Evolutionary conservation across 2,797 vertebrate genomes (phyloP), one percentile per base, ranked within the genome.

Genomic region (Ciconia nigra): DNA sequence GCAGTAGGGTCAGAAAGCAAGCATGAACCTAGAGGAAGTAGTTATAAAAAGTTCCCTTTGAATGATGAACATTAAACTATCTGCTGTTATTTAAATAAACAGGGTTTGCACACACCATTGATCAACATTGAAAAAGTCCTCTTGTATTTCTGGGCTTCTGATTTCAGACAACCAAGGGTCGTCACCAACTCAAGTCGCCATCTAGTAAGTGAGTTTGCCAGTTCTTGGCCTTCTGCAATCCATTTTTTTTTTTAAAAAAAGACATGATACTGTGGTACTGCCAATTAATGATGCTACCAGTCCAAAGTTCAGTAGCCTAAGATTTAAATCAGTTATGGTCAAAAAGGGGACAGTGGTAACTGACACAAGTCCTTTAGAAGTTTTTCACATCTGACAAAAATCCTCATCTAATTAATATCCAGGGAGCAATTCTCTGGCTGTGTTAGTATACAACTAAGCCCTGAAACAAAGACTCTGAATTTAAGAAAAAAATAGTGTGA

Each of bases 81-180:
- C 46, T 92, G 44, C 66, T 92, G 41, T 85, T 96, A 67, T 71
- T 95, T 91, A 94, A 97, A 91, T 59, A 92, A 94, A 87, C 58
- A 87, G 37, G 8, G 54, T 77, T 96, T 81, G 35, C 77, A 89
- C 65, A 91, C 25, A 65, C 54, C 25, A 46, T 46, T 91, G 72
- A 87, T 80, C n/a, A 90, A 70, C 47, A 72, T 0, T 42, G 47
- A 83, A 70, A 67, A 86, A 87, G 79, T 63, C 37, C 2, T 74
- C 39, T 78, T 90, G n/a, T 90, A 87, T 94, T 97, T 94, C 79
- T 95, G 92, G 16, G 69, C 82, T 89, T 94, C 86, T 90, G 82
- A 70, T 89, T 95, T 93, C 83, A 87, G 59, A 57, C 62, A 93
- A 25, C 33, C 65, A 83, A 93, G 69, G 49, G 57, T 76, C 83